These are phyloP conservation scores for Leptoteleia sp. DNA, from an alignment of 1,140 invertebrate species.

Conservation along the genomic window DNA sequence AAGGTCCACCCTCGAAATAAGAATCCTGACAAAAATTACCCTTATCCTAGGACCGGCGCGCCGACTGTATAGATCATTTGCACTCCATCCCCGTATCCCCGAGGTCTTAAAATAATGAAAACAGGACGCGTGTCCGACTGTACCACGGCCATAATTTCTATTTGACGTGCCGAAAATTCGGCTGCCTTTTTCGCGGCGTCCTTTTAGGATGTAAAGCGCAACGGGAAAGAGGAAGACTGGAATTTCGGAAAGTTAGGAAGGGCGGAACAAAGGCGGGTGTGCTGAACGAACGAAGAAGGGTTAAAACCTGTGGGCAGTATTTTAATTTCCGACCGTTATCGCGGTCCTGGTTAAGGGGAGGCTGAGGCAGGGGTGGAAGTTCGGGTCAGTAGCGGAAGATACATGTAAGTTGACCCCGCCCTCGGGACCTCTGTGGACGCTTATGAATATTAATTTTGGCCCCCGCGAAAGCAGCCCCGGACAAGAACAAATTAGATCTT, in stretches of 20 bases:
- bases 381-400: slow-evolving; percentile 81
- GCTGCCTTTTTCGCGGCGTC: slow-evolving; percentile 52
- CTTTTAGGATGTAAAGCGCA: slow-evolving; percentile 59
- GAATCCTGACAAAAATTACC: slow-evolving; percentile 34
- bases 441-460: slow-evolving; percentile 82
- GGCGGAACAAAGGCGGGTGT: slow-evolving; percentile 65
- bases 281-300: slow-evolving; percentile 67
- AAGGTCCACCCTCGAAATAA: slow-evolving; percentile 33
- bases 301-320: slow-evolving; percentile 77
- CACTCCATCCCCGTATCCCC: slow-evolving; percentile 32
- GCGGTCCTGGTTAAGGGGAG: slow-evolving; percentile 66
- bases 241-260: slow-evolving; percentile 66
- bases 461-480: slow-evolving; percentile 76
- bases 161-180: slow-evolving; percentile 64
- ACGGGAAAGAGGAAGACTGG: slow-evolving; percentile 57
- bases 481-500: slow-evolving; percentile 82
- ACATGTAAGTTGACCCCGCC: slow-evolving; percentile 82
- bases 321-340: slow-evolving; percentile 81
- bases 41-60: not conserved
- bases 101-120: slow-evolving; percentile 52
- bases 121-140: slow-evolving; percentile 43
- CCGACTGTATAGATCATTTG: slow-evolving; percentile 42
- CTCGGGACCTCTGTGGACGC: slow-evolving; percentile 81
- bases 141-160: slow-evolving; percentile 52
- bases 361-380: slow-evolving; percentile 66